Evolutionary conservation across 2,888 invertebrate genomes (phyloP), one percentile per base, ranked within the genome.

Genomic region (Therioaphis trifolii): DNA sequence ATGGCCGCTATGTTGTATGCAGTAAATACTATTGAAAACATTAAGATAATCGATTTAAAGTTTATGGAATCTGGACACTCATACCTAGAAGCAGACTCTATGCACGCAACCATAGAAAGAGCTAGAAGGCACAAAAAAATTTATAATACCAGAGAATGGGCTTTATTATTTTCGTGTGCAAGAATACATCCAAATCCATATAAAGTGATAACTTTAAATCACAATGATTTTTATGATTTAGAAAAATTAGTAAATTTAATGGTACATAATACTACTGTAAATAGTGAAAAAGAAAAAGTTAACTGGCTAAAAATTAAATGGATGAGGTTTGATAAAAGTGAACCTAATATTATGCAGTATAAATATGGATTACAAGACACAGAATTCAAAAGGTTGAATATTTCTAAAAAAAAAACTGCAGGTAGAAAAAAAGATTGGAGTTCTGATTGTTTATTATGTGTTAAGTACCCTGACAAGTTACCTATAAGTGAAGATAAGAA

Each of bases 11-110:
- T 87, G 79, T 58, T 87, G 35, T 85, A 75, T 82, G 85, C 85
- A 40, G 86, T 86, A 12, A 85, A 87, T 58, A 85, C 55, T 21
- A 84, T 79, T 27, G 40, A 84, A 40, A 84, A 84, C 29, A 15
- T 86, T 2, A 18, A 85, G 58, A 85, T 69, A 43, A 84, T 86
- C 21, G 86, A 87, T 80, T 68, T 86, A 24, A 87, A 87, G 84
- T 86, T 80, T 72, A 85, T 86, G 85, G 86, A 87, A 80, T 84
- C 84, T 27, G 86, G 86, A 11, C 86, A 87, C 76, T 85, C 84
- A 1, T 85, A 80, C 29, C 71, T 85, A 27, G 86, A 86, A 58
- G 78, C 68, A 18, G 86, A 86, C 66, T 74, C 77, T 0, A 86
- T 86, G 85, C 86, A 86, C 79, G 74, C 85, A 0, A 85, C 85